Percentiles rank a stretch among this genome's conserved stretches.
These are phyloP conservation scores for Drosophila buzzatii DNA, from an alignment of 2,888 invertebrate species.

Conservation along the genomic window DNA sequence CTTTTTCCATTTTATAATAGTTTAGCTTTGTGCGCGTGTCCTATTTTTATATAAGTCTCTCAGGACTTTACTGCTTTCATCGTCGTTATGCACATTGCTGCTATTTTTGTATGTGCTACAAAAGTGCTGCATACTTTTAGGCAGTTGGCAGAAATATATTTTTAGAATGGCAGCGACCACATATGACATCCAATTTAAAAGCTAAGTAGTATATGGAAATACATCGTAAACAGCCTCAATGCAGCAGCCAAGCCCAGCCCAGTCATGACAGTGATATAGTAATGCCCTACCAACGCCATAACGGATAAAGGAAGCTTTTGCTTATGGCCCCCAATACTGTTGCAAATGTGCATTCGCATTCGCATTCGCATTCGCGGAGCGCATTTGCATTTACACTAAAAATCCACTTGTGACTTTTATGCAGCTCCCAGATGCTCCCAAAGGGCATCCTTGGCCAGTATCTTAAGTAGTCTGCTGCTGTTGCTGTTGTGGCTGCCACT, in stretches of 20 bases:
- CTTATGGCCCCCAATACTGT: constrained; percentile 32
- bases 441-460: constrained; percentile 20
- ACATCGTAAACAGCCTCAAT: background rate
- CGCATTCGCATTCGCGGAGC: constrained; percentile 35
- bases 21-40: background rate
- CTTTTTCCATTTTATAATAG: background rate
- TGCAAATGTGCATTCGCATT: constrained; percentile 41
- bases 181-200: constrained; percentile 57
- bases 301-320: constrained; percentile 18
- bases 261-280: constrained; percentile 8
- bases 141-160: constrained; percentile 35
- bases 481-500: constrained; percentile 15
- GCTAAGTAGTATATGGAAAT: background rate
- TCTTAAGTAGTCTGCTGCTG: constrained; percentile 9
- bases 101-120: background rate
- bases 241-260: constrained; percentile 3
- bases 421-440: background rate
- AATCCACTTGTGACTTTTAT: constrained; percentile 72
- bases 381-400: constrained; percentile 45
- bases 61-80: background rate
- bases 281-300: constrained; percentile 15
- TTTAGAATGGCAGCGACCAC: constrained; percentile 32
- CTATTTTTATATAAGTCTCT: background rate
- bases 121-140: constrained; percentile 1
- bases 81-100: background rate